A percentile compares a stretch with the other conserved stretches of the same genome.
Evolutionary conservation across 2,797 vertebrate genomes (phyloP).

Genomic region (Uromys caudimaculatus): DNA sequence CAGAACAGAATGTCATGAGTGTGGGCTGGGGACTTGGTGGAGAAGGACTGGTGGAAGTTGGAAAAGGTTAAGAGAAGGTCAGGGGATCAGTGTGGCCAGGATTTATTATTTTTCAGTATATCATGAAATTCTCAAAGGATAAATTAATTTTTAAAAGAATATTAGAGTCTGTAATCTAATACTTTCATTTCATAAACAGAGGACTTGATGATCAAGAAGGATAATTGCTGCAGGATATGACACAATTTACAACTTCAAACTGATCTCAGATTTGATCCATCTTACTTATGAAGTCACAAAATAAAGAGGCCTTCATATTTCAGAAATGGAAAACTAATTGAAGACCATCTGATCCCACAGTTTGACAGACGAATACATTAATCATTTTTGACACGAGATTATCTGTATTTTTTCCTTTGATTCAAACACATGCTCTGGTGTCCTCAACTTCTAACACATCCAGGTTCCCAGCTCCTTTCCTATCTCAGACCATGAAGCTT

Average conservation of each 20-base stretch:
- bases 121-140: background rate
- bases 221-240: background rate
- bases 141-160: background rate
- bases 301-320: background rate
- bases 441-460: background rate
- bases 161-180: background rate
- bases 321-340: background rate
- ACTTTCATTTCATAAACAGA: background rate
- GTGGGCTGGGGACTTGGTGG: background rate
- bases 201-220: background rate
- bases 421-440: background rate
- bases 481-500: background rate
- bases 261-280: background rate
- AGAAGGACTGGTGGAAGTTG: background rate
- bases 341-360: background rate
- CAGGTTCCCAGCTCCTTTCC: background rate
- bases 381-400: background rate
- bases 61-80: background rate
- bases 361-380: background rate
- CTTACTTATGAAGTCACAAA: background rate
- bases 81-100: background rate
- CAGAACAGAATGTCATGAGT: background rate
- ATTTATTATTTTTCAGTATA: background rate
- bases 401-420: background rate
- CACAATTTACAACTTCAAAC: background rate